Evolutionary conservation across 2,113 vertebrate species (phyloP).

Genomic region (Motacilla alba): DNA sequence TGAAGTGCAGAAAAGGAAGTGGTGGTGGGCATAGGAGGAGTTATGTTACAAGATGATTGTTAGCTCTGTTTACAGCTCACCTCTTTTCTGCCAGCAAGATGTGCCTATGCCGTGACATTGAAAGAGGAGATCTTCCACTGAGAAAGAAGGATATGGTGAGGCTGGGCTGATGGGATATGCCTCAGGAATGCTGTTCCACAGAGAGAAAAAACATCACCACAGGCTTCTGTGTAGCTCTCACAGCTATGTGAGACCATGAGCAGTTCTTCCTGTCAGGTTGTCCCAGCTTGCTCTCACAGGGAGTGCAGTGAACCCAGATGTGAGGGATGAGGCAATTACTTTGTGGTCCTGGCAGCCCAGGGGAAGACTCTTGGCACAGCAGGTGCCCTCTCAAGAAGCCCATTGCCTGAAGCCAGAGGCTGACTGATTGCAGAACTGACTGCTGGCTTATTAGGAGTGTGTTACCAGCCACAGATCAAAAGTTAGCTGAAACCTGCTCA

Average conservation of each 20-base stretch:
- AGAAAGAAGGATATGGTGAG: not conserved
- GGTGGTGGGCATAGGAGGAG: not conserved
- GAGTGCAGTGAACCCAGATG: not conserved
- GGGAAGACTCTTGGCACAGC: not conserved
- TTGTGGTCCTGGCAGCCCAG: not conserved
- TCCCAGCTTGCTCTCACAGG: not conserved
- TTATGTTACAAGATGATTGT: rapidly evolving
- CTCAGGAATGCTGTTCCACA: not conserved
- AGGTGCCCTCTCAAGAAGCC: not conserved
- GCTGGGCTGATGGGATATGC: not conserved
- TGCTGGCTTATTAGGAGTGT: not conserved
- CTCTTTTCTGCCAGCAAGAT: not conserved
- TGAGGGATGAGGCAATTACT: not conserved
- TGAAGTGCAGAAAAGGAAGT: not conserved
- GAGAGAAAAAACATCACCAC: not conserved
- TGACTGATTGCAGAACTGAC: not conserved
- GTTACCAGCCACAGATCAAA: not conserved
- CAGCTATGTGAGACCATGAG: not conserved
- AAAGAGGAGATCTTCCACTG: not conserved
- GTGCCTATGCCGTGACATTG: not conserved
- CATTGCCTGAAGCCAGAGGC: not conserved
- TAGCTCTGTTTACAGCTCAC: not conserved
- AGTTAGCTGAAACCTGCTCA: not conserved
- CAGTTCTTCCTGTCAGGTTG: not conserved
- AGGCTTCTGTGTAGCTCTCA: not conserved